Percentiles rank a stretch among this genome's conserved stretches.
Evolutionary conservation across 2,113 vertebrate species (phyloP).

Genomic region (Bos javanicus): DNA sequence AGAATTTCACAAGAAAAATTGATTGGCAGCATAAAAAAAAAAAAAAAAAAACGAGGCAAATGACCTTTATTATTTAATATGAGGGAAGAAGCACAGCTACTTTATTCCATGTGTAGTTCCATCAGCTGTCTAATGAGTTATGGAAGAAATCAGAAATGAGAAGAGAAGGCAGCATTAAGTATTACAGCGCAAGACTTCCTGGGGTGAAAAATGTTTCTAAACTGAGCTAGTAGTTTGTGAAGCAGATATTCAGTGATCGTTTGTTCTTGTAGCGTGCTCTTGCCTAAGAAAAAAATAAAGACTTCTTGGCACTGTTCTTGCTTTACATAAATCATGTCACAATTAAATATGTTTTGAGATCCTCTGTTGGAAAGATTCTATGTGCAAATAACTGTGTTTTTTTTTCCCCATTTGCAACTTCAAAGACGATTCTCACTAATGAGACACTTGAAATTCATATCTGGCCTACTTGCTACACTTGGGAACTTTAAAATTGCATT

Average conservation of each 20-base stretch:
- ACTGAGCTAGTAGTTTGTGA: background rate
- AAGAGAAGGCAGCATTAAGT: background rate
- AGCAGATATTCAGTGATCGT: background rate
- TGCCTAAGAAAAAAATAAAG: background rate
- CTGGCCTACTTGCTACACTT: background rate
- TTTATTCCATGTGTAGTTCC: background rate
- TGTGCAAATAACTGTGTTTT: conserved; percentile 40
- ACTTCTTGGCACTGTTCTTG: background rate
- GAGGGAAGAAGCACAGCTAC: background rate
- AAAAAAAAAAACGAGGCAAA: background rate
- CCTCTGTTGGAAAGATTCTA: conserved; percentile 30
- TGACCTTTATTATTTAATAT: background rate
- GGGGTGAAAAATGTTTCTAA: background rate
- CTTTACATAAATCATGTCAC: conserved; percentile 36
- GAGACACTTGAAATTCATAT: conserved; percentile 60
- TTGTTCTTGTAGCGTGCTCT: background rate
- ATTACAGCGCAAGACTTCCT: background rate
- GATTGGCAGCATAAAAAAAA: background rate
- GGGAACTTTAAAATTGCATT: conserved; percentile 45
- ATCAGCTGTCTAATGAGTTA: background rate
- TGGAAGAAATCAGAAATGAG: background rate
- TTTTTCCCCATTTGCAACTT: conserved; percentile 30
- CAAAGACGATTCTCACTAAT: conserved; percentile 55
- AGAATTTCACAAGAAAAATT: background rate
- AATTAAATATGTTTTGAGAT: conserved; percentile 42